Evolutionary conservation across 2,797 vertebrate genomes (phyloP).

Genomic region (Sebastes cheni): DNA sequence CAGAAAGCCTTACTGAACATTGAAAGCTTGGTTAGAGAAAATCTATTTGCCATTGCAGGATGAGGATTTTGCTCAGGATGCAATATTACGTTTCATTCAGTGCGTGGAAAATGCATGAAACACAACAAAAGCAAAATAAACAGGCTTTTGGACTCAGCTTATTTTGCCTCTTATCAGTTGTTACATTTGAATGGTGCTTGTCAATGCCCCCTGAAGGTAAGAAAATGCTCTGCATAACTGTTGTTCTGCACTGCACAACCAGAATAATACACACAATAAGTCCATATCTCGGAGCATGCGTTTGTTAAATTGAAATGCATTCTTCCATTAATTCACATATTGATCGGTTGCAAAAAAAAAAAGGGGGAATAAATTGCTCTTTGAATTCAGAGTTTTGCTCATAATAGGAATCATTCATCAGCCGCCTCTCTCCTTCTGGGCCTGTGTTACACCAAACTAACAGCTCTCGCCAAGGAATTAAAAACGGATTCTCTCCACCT

Average conservation of each 20-base stretch:
- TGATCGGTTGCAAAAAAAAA: constrained; percentile 67
- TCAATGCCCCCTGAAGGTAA: constrained; percentile 58
- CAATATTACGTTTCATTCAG: constrained; percentile 66
- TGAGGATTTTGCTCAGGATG: constrained; percentile 59
- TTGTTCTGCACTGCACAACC: constrained; percentile 51
- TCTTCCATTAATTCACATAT: constrained; percentile 82
- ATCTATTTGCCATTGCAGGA: constrained; percentile 63
- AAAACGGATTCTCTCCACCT: constrained; percentile 67
- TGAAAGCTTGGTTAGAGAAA: constrained; percentile 52
- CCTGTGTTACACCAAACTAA: constrained; percentile 61
- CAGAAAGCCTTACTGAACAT: constrained; percentile 50
- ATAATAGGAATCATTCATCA: constrained; percentile 80
- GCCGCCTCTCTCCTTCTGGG: constrained; percentile 52
- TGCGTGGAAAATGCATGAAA: constrained; percentile 53
- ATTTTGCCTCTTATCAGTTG: constrained; percentile 68
- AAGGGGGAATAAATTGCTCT: constrained; percentile 64
- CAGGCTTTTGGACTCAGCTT: constrained; percentile 65
- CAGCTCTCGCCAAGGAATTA: constrained; percentile 56
- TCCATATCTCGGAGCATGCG: constrained; percentile 59
- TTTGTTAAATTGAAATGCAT: constrained; percentile 79
- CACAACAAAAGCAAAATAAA: constrained; percentile 75
- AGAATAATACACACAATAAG: constrained; percentile 54
- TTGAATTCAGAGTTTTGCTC: constrained; percentile 72
- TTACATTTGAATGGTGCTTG: constrained; percentile 70
- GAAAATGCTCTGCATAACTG: constrained; percentile 53